phyloP scores from a whole-genome alignment of 2,888 invertebrate species.

The Osedax fenrisi region DNA sequence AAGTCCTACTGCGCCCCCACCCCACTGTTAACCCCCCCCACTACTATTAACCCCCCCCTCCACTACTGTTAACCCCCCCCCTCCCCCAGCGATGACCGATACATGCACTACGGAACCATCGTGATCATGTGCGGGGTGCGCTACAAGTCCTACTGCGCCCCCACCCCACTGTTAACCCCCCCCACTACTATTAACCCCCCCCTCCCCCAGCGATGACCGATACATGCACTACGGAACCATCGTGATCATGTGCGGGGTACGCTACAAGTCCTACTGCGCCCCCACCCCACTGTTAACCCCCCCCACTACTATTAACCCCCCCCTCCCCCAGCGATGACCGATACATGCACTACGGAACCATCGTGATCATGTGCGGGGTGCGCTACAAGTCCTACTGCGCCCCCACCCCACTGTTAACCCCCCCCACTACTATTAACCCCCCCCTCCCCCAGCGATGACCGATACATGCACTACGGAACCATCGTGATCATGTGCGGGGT shows the following conservation, averaged over 20 bases:
- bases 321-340: no score
- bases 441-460: no score
- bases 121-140: slow-evolving; percentile 84
- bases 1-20: slow-evolving; percentile 89
- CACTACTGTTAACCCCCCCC: no score
- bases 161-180: no score
- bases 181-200: no score
- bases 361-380: slow-evolving; percentile 83
- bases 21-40: slow-evolving; percentile 95
- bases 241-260: slow-evolving; percentile 79
- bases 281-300: no score
- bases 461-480: slow-evolving; percentile 90
- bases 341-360: slow-evolving; percentile 92
- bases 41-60: no score
- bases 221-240: slow-evolving; percentile 95
- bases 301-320: no score
- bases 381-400: slow-evolving; percentile 95
- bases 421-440: no score
- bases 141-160: slow-evolving; percentile 92
- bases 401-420: no score
- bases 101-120: slow-evolving; percentile 85
- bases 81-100: no score
- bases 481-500: slow-evolving; percentile 87
- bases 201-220: no score
- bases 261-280: slow-evolving; percentile 94